Evolutionary conservation across 37 sponge, comb jelly and placozoan genomes (phyloP).

Genomic region (Mnemiopsis leidyi): DNA sequence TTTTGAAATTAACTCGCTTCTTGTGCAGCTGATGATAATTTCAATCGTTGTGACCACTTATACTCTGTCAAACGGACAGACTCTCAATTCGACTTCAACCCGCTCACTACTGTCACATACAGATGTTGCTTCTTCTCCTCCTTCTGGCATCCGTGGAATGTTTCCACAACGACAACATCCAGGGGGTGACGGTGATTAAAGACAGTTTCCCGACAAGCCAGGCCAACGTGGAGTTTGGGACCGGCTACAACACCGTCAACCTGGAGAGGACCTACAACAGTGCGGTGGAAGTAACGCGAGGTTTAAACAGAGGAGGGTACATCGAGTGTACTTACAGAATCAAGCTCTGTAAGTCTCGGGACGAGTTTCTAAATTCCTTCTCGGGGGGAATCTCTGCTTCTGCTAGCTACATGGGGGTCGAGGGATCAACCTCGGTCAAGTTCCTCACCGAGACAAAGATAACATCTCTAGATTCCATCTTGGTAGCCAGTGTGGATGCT

Average conservation of each 20-base stretch:
- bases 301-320: not conserved
- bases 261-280: not conserved
- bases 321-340: not conserved
- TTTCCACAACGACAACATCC: not conserved
- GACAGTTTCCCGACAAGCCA: not conserved
- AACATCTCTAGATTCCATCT: not conserved
- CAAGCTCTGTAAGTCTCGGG: conserved; percentile 11
- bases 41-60: too few species aligned
- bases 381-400: not conserved
- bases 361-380: not conserved
- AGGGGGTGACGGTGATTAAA: not conserved
- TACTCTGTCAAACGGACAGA: too few species aligned
- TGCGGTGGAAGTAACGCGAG: not conserved
- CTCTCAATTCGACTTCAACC: too few species aligned
- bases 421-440: not conserved
- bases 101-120: too few species aligned
- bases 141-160: not conserved
- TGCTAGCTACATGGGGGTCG: conserved; percentile 21
- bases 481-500: not conserved
- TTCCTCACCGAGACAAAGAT: conserved; percentile 12
- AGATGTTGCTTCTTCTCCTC: not conserved
- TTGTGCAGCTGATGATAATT: too few species aligned
- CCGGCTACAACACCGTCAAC: conserved; percentile 23
- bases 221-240: not conserved
- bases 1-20: too few species aligned